phyloP scores from a whole-genome alignment of 2,797 vertebrate species.

The Alosa sapidissima region DNA sequence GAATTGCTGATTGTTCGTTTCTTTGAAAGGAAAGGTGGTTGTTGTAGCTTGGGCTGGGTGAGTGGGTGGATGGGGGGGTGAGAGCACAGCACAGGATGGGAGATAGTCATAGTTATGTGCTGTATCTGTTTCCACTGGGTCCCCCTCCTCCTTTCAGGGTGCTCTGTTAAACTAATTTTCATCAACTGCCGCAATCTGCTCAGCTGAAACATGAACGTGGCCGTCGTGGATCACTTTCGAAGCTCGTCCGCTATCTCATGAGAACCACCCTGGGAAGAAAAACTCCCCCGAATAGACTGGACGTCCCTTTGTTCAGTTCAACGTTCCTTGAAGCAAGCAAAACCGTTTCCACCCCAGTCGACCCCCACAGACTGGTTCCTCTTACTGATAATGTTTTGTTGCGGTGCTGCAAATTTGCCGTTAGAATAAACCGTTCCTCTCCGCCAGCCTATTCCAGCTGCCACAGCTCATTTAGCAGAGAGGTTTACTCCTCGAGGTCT shows the following conservation, averaged over 20 bases:
- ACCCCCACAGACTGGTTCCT: neutral
- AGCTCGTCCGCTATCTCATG: constrained; percentile 5
- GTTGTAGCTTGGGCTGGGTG: neutral
- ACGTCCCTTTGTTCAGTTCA: neutral
- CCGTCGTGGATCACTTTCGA: neutral
- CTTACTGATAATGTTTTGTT: neutral
- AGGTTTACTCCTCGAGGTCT: constrained; percentile 11
- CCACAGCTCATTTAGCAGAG: neutral
- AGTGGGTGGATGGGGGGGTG: neutral
- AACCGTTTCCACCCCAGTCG: neutral
- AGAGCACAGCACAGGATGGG: neutral
- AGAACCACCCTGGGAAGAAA: neutral
- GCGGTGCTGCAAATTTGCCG: neutral
- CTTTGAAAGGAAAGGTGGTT: constrained; percentile 29
- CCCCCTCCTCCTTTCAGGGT: neutral
- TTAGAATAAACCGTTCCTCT: neutral
- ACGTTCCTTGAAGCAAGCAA: neutral
- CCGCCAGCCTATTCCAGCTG: neutral
- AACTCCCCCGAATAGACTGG: neutral
- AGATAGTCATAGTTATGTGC: constrained; percentile 22
- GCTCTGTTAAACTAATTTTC: constrained; percentile 36
- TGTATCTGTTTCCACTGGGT: constrained; percentile 52
- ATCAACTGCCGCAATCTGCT: constrained; percentile 28
- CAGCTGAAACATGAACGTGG: constrained; percentile 16
- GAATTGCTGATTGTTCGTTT: constrained; percentile 53